Base-by-base conservation (phyloP, 2,888 invertebrate species). In the Polylopha cassiicola region DNA sequence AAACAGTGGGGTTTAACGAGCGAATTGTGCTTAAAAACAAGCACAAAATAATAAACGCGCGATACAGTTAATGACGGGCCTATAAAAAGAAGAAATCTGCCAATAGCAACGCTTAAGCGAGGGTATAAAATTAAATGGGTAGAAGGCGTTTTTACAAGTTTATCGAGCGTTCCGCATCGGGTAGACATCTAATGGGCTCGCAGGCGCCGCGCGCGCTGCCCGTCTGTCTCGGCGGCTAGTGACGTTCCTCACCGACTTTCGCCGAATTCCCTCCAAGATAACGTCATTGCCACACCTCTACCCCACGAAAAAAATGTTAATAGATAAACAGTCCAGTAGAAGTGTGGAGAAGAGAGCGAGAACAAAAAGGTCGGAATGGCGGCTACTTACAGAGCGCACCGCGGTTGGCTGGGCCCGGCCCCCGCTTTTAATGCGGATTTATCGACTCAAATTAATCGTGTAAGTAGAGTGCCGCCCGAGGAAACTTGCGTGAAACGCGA, bases 81-180 rank as follows among this genome's bases (percentile, higher is more conserved):
- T 60, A 72, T 72, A 73, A 72, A 76, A 72, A 69, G 69, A 58
- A 71, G 69, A 77, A 80, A 82, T 78, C 76, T 80, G 78, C 80
- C 84, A 81, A 84, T 78, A 77, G 74, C 80, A 77, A 72, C 73
- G 76, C 77, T 79, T 76, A 78, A 76, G 77, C 77, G 68, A 65
- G 73, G 75, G 65, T 77, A 79, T 84, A 84, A 84, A 82, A 82
- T 82, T 81, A 84, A 84, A 82, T 80, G 76, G 76, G 74, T 77
- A 76, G 79, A 80, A 79, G 77, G 79, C 79, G 79, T 81, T 84
- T 84, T 82, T 81, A 82, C 76, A 82, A 84, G 84, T 84, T 84
- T 84, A 84, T 84, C 81, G 84, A 84, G 84, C 85, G 84, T 80
- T 81, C 79, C 59, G 79, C 75, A 80, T 78, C 75, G 74, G 69